Evolutionary conservation across 2,113 vertebrate species (phyloP).

Genomic region (Nerophis ophidion): DNA sequence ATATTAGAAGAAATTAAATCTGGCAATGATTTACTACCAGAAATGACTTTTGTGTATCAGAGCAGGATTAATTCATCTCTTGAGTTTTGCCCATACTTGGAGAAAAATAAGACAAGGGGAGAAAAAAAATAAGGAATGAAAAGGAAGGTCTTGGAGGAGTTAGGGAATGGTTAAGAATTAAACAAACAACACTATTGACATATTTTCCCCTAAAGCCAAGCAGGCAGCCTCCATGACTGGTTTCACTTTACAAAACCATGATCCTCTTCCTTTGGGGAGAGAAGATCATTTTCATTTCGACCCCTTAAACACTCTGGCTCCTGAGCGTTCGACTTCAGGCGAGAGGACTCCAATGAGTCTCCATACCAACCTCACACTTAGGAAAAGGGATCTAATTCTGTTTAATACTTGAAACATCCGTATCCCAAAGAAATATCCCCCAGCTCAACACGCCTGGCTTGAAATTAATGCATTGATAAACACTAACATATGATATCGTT

Average conservation of each 20-base stretch:
- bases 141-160: constrained; percentile 4
- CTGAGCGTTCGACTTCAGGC: constrained; percentile 59
- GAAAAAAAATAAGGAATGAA: not conserved
- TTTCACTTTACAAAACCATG: constrained; percentile 65
- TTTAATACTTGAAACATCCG: constrained; percentile 30
- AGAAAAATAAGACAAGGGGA: constrained; percentile 3
- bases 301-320: constrained; percentile 52
- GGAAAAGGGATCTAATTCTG: constrained; percentile 41
- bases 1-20: constrained; percentile 38
- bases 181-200: constrained; percentile 57
- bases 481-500: constrained; percentile 62
- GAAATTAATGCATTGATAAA: constrained; percentile 66
- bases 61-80: constrained; percentile 31
- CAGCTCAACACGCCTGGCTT: constrained; percentile 37
- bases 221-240: constrained; percentile 52
- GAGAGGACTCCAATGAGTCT: constrained; percentile 51
- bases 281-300: constrained; percentile 65
- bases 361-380: constrained; percentile 53
- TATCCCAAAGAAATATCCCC: constrained; percentile 40
- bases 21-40: constrained; percentile 54
- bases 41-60: constrained; percentile 49
- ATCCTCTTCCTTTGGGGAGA: constrained; percentile 56
- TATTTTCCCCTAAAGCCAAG: constrained; percentile 50
- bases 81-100: constrained; percentile 6
- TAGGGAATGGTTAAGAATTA: constrained; percentile 24